Percentiles rank a stretch among this genome's conserved stretches.
phyloP scores from a whole-genome alignment of 2,888 invertebrate genomes.

The Neria commutata region DNA sequence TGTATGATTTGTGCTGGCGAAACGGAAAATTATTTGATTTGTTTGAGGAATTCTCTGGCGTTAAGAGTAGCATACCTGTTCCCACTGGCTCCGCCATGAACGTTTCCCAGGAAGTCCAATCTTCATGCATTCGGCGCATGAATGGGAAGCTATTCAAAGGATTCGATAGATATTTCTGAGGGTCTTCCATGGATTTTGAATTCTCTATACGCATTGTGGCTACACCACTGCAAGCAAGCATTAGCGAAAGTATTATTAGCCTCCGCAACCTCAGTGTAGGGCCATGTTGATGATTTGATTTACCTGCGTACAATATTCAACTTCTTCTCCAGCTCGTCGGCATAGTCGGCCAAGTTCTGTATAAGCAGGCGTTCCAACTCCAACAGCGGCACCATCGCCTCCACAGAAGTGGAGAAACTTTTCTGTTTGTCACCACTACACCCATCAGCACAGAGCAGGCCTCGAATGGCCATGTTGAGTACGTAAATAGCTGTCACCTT shows the following conservation, averaged over 20 bases:
- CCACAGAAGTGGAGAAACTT: constrained; percentile 22
- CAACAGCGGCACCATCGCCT: constrained; percentile 26
- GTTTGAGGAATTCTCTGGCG: not conserved
- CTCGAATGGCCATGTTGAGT: too few species aligned
- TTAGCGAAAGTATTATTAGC: not conserved
- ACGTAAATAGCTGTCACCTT: too few species aligned
- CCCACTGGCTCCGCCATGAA: constrained; percentile 26
- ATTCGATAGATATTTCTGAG: constrained; percentile 29
- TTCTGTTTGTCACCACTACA: too few species aligned
- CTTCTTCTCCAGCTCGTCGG: constrained; percentile 26
- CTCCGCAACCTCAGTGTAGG: not conserved
- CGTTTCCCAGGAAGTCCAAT: constrained; percentile 30
- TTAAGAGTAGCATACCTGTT: constrained; percentile 18
- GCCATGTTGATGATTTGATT: not conserved
- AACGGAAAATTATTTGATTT: not conserved
- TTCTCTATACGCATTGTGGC: constrained; percentile 25
- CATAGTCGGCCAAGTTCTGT: constrained; percentile 27
- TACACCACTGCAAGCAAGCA: constrained; percentile 22
- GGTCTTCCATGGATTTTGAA: constrained; percentile 15
- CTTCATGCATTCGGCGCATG: constrained; percentile 28
- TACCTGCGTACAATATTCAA: constrained; percentile 30
- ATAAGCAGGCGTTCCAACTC: constrained; percentile 22
- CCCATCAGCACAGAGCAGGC: too few species aligned
- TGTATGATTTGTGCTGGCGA: constrained; percentile 17
- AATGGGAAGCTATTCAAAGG: constrained; percentile 28